phyloP scores from a whole-genome alignment of 1,140 invertebrate genomes.

The Drosophila lacertosa region DNA sequence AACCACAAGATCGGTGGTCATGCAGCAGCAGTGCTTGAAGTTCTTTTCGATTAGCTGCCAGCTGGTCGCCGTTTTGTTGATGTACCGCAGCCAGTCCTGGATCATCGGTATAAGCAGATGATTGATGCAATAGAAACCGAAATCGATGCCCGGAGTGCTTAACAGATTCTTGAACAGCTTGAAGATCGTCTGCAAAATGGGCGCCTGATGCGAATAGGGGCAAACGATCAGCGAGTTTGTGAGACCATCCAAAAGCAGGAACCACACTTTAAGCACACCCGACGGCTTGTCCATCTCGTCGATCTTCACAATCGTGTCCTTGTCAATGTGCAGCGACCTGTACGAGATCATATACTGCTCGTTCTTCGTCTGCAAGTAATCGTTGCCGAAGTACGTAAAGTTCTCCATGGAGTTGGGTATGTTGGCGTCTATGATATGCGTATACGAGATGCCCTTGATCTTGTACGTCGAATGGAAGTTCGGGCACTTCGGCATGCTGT shows the following conservation, averaged over 20 bases:
- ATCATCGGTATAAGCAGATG: conserved; percentile 94
- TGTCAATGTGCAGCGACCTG: conserved; percentile 85
- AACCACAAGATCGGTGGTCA: conserved; percentile 95
- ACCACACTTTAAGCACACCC: conserved; percentile 96
- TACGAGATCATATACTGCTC: conserved; percentile 85
- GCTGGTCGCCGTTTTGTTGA: conserved; percentile 87
- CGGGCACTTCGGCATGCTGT: conserved; percentile 96
- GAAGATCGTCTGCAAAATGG: conserved; percentile 93
- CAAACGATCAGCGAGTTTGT: conserved; percentile 92
- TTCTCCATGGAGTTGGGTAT: conserved; percentile 91
- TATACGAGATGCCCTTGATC: conserved; percentile 91
- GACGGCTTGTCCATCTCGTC: conserved; percentile 91
- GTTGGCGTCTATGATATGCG: conserved; percentile 92
- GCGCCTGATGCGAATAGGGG: conserved; percentile 93
- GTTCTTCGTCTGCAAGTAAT: conserved; percentile 83
- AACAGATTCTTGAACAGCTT: conserved; percentile 91
- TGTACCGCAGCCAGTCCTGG: conserved; percentile 94
- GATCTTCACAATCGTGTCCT: conserved; percentile 86
- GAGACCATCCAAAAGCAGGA: conserved; percentile 94
- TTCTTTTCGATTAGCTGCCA: conserved; percentile 92
- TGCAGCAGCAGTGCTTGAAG: conserved; percentile 96
- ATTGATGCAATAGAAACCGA: conserved; percentile 95
- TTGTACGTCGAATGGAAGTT: conserved; percentile 95
- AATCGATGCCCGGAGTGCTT: conserved; percentile 91
- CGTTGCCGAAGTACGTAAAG: conserved; percentile 85